These are phyloP conservation scores for Decapterus maruadsi DNA, from an alignment of 2,797 vertebrate species.

Conservation along the genomic window DNA sequence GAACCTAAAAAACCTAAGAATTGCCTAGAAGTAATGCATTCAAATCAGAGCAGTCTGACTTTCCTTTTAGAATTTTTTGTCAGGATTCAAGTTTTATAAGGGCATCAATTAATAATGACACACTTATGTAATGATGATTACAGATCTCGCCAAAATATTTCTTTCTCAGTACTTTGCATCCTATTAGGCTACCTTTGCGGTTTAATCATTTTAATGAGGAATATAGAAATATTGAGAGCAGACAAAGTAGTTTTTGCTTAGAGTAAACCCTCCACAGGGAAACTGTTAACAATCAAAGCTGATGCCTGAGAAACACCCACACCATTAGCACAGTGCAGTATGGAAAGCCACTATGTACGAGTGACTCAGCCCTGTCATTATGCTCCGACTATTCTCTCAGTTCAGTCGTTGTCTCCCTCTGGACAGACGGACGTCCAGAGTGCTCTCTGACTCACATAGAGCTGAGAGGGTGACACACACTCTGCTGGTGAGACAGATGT, in stretches of 20 bases:
- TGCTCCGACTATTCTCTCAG: conserved; percentile 24
- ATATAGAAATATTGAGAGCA: not conserved
- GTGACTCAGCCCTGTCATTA: conserved; percentile 55
- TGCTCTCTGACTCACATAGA: conserved; percentile 51
- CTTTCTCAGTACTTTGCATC: not conserved
- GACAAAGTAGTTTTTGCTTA: conserved; percentile 5
- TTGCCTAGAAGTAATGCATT: not conserved
- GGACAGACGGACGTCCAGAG: conserved; percentile 39
- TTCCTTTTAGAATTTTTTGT: conserved; percentile 1
- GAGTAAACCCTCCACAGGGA: conserved; percentile 7
- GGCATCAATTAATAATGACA: conserved; percentile 1
- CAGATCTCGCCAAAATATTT: too few relatives aligned
- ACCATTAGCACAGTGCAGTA: conserved; percentile 28
- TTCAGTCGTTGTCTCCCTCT: conserved; percentile 34
- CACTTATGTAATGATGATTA: conserved; percentile 3
- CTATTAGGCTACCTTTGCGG: too few relatives aligned
- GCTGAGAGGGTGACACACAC: conserved; percentile 48
- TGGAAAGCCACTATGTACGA: conserved; percentile 41
- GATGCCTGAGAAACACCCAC: conserved; percentile 52
- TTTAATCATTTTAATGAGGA: not conserved
- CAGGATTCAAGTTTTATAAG: conserved; percentile 2
- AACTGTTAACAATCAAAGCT: conserved; percentile 15
- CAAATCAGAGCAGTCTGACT: conserved; percentile 7
- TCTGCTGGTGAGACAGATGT: conserved; percentile 45
- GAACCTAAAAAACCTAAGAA: conserved; percentile 7